Conservation (phyloP, 2,113 vertebrate genomes). For the Salvelinus sp. region DNA sequence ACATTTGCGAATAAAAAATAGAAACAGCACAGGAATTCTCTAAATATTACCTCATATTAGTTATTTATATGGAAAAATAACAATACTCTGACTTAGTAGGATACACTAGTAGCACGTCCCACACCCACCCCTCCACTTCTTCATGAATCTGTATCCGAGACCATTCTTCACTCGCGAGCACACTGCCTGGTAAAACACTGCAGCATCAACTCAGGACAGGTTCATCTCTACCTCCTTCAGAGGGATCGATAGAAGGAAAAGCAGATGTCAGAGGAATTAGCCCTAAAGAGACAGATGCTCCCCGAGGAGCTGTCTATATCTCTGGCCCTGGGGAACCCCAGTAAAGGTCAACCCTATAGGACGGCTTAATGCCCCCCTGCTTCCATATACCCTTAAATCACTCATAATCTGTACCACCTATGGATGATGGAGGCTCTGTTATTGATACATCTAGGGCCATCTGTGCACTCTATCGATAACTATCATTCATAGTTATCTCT, state of each 20-base stretch:
- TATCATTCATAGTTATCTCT: no score
- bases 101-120: slow-evolving; percentile 15
- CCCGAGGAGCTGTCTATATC: not conserved
- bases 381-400: no score
- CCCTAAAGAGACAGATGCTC: not conserved
- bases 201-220: no score
- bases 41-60: slow-evolving; percentile 21
- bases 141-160: not conserved
- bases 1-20: not conserved
- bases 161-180: not conserved
- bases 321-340: not conserved
- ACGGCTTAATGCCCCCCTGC: not conserved
- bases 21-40: not conserved
- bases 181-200: not conserved
- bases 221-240: not conserved
- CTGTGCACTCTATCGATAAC: no score
- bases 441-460: no score
- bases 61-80: not conserved
- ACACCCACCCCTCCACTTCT: not conserved
- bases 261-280: slow-evolving; percentile 1
- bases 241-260: not conserved
- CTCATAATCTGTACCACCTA: not conserved
- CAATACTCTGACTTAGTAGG: slow-evolving; percentile 17
- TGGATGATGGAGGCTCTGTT: not conserved
- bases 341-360: not conserved